Evolutionary conservation across 1,140 invertebrate genomes (phyloP).

Genomic region (Philaenus spumarius): DNA sequence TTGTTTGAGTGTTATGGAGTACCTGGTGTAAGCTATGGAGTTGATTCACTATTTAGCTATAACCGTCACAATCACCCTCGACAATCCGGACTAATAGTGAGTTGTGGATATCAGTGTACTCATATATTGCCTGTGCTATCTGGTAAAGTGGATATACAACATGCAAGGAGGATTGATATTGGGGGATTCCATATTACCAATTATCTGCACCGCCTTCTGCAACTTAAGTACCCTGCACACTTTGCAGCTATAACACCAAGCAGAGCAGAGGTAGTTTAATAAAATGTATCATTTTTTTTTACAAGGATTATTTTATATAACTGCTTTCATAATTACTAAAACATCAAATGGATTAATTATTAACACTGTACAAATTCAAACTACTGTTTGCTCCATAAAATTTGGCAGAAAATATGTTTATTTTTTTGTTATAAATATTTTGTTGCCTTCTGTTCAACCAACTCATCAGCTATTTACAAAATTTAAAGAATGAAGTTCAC

Average conservation of each 20-base stretch:
- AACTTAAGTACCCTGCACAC: slow-evolving; percentile 91
- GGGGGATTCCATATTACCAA: slow-evolving; percentile 78
- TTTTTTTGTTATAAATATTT: no score
- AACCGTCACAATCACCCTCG: slow-evolving; percentile 56
- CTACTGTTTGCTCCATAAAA: no score
- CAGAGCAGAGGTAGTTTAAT: slow-evolving; percentile 61
- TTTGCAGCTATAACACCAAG: slow-evolving; percentile 77
- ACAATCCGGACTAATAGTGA: slow-evolving; percentile 64
- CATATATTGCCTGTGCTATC: slow-evolving; percentile 75
- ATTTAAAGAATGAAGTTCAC: no score
- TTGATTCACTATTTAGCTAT: slow-evolving; percentile 81
- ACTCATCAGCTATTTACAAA: no score
- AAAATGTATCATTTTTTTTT: no score
- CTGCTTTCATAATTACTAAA: no score
- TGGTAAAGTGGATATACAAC: slow-evolving; percentile 58
- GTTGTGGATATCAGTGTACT: slow-evolving; percentile 79
- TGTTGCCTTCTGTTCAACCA: no score
- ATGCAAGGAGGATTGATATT: slow-evolving; percentile 76
- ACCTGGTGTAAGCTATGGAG: slow-evolving; percentile 76
- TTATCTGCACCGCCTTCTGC: slow-evolving; percentile 84
- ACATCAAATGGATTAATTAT: no score
- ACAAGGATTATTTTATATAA: no score
- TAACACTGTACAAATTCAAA: no score
- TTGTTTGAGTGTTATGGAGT: slow-evolving; percentile 91
- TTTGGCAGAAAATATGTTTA: no score